Percentiles rank a stretch among this genome's conserved stretches.
Evolutionary conservation across 2,113 vertebrate genomes (phyloP).

Genomic region (Diadophis punctatus): DNA sequence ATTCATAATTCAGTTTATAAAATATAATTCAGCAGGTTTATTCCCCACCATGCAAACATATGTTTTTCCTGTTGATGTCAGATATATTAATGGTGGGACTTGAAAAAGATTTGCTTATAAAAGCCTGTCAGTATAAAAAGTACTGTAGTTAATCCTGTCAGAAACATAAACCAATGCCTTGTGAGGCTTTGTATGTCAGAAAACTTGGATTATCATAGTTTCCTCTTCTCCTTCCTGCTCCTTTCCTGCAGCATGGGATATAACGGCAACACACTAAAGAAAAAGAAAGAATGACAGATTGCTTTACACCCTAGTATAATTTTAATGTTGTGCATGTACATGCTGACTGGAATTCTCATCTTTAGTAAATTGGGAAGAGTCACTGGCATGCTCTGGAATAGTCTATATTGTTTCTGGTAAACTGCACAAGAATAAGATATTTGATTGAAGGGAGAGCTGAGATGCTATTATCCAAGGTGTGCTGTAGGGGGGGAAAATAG

Average conservation of each 20-base stretch:
- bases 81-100: background rate
- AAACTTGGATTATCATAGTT: background rate
- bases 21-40: background rate
- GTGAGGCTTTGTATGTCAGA: background rate
- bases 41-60: background rate
- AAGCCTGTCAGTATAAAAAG: background rate
- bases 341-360: background rate
- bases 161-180: background rate
- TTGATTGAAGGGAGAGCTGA: background rate
- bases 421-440: background rate
- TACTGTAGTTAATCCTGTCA: background rate
- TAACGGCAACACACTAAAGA: background rate
- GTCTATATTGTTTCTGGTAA: background rate
- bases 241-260: background rate
- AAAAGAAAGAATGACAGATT: background rate
- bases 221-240: background rate
- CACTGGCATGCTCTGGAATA: background rate
- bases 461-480: background rate
- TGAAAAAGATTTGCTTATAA: background rate
- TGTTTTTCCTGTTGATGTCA: background rate
- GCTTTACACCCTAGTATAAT: background rate
- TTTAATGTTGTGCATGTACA: background rate
- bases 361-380: background rate
- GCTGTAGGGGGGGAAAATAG: background rate
- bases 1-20: no score